These are phyloP conservation scores for Caenorhabditis remanei DNA, from an alignment of 1,140 invertebrate species.

Conservation along the genomic window DNA sequence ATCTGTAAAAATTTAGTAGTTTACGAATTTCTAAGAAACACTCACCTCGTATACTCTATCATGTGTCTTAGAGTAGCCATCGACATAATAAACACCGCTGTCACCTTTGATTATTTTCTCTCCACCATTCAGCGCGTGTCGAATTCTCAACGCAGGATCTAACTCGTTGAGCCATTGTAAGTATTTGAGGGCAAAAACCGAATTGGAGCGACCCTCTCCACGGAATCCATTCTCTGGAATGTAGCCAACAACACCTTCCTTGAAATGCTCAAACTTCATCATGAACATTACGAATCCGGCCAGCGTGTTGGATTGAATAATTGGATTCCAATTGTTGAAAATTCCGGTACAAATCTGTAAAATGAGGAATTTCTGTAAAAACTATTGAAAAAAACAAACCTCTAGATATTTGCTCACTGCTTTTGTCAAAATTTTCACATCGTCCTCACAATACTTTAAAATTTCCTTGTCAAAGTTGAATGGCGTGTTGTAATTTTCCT, in stretches of 20 bases:
- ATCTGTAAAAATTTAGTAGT: not conserved
- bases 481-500: too few relatives aligned
- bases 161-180: not conserved
- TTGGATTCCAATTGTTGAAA: not conserved
- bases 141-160: not conserved
- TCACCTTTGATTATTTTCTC: not conserved
- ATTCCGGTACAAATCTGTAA: too few relatives aligned
- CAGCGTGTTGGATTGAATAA: not conserved
- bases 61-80: not conserved
- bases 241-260: not conserved
- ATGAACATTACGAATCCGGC: not conserved
- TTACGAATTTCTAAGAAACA: too few relatives aligned
- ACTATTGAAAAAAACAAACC: too few relatives aligned
- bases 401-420: too few relatives aligned
- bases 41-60: too few relatives aligned
- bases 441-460: too few relatives aligned
- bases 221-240: not conserved
- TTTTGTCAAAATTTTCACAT: too few relatives aligned
- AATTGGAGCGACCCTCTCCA: not conserved
- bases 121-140: not conserved
- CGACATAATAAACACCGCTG: not conserved
- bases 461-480: too few relatives aligned
- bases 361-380: too few relatives aligned
- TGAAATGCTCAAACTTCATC: not conserved
- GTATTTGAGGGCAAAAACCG: not conserved